Evolutionary conservation across 2,113 vertebrate genomes (phyloP).

Genomic region (Kobus ellipsiprymnus): DNA sequence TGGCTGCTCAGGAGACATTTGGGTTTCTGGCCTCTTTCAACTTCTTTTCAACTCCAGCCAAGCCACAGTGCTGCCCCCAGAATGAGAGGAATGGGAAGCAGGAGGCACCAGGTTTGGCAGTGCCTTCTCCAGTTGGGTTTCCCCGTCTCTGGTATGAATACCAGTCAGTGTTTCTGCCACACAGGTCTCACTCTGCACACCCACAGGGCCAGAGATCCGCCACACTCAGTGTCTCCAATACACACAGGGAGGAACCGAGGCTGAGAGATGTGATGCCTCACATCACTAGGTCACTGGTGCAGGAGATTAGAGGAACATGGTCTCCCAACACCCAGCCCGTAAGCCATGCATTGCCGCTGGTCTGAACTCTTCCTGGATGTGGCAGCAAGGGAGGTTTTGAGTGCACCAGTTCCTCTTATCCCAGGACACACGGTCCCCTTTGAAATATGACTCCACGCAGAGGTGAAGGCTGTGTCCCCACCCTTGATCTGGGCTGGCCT

Average conservation of each 20-base stretch:
- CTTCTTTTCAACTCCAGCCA: not conserved
- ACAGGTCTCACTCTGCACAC: not conserved
- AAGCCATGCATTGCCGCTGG: not conserved
- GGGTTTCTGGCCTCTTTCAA: constrained; percentile 34
- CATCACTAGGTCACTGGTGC: too few relatives aligned
- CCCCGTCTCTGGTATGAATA: not conserved
- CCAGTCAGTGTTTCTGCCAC: not conserved
- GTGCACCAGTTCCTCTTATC: not conserved
- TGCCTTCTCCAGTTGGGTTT: not conserved
- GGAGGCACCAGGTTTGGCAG: not conserved
- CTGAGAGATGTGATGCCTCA: not conserved
- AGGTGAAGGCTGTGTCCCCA: not conserved
- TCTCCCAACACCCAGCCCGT: not conserved
- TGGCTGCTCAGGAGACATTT: constrained; percentile 25
- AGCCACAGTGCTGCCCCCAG: not conserved
- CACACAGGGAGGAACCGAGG: not conserved
- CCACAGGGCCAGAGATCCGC: not conserved
- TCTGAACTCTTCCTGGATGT: not conserved
- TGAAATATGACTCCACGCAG: not conserved
- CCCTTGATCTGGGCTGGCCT: not conserved
- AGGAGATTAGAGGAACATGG: not conserved
- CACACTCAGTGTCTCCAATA: not conserved
- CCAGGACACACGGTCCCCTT: not conserved
- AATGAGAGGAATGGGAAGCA: not conserved
- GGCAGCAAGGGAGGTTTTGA: not conserved